Evolutionary conservation across 2,888 invertebrate species (phyloP).

Genomic region (Girardia tigrina): DNA sequence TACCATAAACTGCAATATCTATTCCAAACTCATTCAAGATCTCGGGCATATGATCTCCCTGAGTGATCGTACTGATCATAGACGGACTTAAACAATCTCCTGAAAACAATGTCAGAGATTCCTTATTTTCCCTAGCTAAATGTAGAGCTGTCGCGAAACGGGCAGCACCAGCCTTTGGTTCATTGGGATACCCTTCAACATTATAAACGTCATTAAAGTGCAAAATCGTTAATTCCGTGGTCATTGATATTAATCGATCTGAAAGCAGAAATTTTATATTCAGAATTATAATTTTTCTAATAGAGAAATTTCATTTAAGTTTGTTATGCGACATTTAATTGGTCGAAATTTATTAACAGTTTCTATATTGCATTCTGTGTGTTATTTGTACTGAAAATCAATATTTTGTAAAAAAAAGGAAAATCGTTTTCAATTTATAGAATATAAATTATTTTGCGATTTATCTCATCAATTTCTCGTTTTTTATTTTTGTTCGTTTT

Average conservation of each 20-base stretch:
- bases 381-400: too few species aligned
- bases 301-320: too few species aligned
- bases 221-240: constrained; percentile 53
- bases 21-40: constrained; percentile 69
- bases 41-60: constrained; percentile 81
- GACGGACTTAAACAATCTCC: constrained; percentile 75
- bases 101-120: constrained; percentile 71
- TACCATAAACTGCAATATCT: constrained; percentile 75
- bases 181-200: constrained; percentile 58
- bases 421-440: too few species aligned
- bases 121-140: constrained; percentile 47
- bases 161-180: constrained; percentile 68
- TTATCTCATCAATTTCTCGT: too few species aligned
- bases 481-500: too few species aligned
- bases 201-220: constrained; percentile 85
- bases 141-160: constrained; percentile 63
- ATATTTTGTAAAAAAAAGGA: too few species aligned
- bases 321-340: too few species aligned
- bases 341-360: too few species aligned
- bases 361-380: too few species aligned
- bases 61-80: constrained; percentile 69
- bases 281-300: too few species aligned
- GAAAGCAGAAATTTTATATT: too few species aligned
- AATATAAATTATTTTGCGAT: too few species aligned
- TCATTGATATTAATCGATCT: background rate